These are phyloP conservation scores for Siphamia tubifer DNA, from an alignment of 2,113 vertebrate species.

Conservation along the genomic window DNA sequence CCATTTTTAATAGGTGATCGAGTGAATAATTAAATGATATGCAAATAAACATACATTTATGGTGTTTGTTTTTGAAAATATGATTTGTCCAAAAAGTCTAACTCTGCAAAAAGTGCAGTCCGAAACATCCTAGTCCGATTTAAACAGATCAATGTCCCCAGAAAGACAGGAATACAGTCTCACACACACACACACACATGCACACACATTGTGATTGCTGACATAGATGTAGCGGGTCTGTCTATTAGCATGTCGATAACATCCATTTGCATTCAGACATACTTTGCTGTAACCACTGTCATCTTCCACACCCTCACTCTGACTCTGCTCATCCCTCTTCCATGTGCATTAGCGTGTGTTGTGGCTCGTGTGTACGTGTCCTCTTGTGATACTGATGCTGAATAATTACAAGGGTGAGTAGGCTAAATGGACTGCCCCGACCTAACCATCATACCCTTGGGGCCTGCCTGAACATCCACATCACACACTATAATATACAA, in stretches of 20 bases:
- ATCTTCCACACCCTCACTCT: conserved; percentile 14
- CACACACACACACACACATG: no score
- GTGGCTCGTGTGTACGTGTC: conserved; percentile 31
- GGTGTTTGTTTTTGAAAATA: no score
- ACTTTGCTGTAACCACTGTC: conserved; percentile 24
- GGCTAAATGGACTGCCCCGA: conserved; percentile 61
- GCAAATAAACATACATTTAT: no score
- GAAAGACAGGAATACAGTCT: no score
- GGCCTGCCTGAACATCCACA: conserved; percentile 13
- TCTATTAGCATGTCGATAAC: conserved; percentile 36
- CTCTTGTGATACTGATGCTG: conserved; percentile 43
- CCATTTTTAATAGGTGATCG: no score
- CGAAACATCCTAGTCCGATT: no score
- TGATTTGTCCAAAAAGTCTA: no score
- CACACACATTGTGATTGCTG: neutral
- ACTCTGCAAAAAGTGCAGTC: no score
- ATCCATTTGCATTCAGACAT: conserved; percentile 41
- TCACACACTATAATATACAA: conserved; percentile 14
- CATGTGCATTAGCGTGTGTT: conserved; percentile 33
- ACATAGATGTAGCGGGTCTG: neutral
- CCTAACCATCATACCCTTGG: conserved; percentile 34
- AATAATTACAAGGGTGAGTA: conserved; percentile 63
- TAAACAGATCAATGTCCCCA: no score
- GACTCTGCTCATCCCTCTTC: neutral
- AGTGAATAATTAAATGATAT: no score